These are phyloP conservation scores for Drosophila pandora DNA, from an alignment of 1,140 invertebrate genomes.

Conservation along the genomic window DNA sequence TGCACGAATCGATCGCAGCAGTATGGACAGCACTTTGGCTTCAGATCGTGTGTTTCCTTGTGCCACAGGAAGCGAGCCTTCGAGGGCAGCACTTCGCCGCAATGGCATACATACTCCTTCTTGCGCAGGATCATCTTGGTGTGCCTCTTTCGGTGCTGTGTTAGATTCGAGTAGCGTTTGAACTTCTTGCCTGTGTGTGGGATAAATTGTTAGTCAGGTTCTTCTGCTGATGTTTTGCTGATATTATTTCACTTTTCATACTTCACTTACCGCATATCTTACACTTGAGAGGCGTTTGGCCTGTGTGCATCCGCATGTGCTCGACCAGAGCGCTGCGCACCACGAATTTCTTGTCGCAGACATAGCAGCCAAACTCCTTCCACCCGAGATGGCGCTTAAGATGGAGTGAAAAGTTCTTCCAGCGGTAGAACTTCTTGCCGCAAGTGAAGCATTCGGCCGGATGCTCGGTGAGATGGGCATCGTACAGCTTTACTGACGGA, in stretches of 20 bases:
- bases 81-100: constrained; percentile 92
- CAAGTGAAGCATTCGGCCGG: constrained; percentile 91
- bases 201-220: background rate
- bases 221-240: no score
- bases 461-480: constrained; percentile 90
- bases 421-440: constrained; percentile 90
- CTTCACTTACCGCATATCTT: constrained; percentile 87
- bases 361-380: constrained; percentile 86
- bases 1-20: constrained; percentile 94
- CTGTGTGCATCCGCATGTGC: constrained; percentile 92
- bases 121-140: constrained; percentile 88
- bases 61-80: constrained; percentile 93
- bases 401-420: constrained; percentile 90
- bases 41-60: constrained; percentile 91
- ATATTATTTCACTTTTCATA: no score
- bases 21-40: constrained; percentile 92
- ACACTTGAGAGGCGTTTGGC: constrained; percentile 92
- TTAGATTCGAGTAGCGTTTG: constrained; percentile 92
- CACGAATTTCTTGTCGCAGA: constrained; percentile 92
- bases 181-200: constrained; percentile 87
- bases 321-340: constrained; percentile 91
- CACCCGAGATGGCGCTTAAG: constrained; percentile 91
- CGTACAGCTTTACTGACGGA: constrained; percentile 85
- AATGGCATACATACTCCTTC: constrained; percentile 92
- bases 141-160: constrained; percentile 91